phyloP scores from a whole-genome alignment of 1,140 invertebrate species.

The Conus ventricosus region DNA sequence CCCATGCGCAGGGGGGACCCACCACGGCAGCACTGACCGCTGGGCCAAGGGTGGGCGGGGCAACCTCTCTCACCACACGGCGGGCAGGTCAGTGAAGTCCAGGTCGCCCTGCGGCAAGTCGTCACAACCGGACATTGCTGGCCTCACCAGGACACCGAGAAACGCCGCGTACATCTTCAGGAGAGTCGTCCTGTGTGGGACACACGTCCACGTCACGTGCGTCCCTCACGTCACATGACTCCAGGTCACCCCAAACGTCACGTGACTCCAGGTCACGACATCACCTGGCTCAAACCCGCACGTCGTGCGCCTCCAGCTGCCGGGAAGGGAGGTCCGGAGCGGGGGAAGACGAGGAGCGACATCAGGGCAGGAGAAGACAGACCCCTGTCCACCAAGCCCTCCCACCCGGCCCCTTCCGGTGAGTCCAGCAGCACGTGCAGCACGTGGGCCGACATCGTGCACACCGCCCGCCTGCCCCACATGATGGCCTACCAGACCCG shows the following conservation, averaged over 20 bases:
- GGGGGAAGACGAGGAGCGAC: not conserved
- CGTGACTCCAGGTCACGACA: not conserved
- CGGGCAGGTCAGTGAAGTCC: too few relatives aligned
- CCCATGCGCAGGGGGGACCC: not conserved
- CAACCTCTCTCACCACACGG: too few relatives aligned
- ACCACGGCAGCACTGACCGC: not conserved
- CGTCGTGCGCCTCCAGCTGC: not conserved
- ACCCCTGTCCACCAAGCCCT: not conserved
- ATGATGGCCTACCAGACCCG: conserved; percentile 16
- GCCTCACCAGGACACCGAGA: too few relatives aligned
- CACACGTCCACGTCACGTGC: too few relatives aligned
- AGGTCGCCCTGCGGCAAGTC: too few relatives aligned
- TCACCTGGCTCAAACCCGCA: not conserved
- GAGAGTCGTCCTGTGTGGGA: too few relatives aligned
- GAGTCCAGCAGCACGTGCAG: not conserved
- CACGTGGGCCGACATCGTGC: conserved; percentile 1
- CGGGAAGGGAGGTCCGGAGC: not conserved
- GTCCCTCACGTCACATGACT: too few relatives aligned
- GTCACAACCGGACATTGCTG: too few relatives aligned
- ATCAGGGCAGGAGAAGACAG: not conserved
- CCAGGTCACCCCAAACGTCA: too few relatives aligned
- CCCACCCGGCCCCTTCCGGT: not conserved
- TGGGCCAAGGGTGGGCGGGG: too few relatives aligned
- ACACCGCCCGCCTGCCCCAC: not conserved
- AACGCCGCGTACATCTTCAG: not conserved